These are phyloP conservation scores for Dunckerocampus dactyliophorus DNA, from an alignment of 2,113 vertebrate genomes.

Conservation along the genomic window DNA sequence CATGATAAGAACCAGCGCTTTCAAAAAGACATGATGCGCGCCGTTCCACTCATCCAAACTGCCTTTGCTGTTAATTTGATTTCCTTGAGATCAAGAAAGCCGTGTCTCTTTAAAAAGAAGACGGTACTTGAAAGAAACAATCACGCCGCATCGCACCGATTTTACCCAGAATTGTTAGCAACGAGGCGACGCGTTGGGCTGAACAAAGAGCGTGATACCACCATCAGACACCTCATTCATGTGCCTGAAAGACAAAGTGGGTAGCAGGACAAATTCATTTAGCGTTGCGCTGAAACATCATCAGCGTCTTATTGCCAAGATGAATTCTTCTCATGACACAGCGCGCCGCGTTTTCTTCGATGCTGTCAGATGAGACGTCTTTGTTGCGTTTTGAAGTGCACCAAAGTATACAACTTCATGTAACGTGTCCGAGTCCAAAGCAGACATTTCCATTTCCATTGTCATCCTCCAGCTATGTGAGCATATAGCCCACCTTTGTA, in stretches of 20 bases:
- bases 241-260: conserved; percentile 67
- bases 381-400: no score
- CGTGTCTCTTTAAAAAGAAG: background rate
- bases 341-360: conserved; percentile 11
- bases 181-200: conserved; percentile 31
- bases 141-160: background rate
- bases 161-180: background rate
- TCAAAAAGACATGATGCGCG: background rate
- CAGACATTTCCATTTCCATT: no score
- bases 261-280: conserved; percentile 71
- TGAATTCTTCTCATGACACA: conserved; percentile 64
- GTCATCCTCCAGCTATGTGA: no score
- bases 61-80: background rate
- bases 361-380: no score
- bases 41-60: background rate
- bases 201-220: conserved; percentile 65
- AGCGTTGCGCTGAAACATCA: conserved; percentile 62
- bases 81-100: background rate
- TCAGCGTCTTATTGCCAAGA: conserved; percentile 63
- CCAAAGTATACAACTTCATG: no score
- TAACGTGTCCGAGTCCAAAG: no score
- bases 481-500: no score
- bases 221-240: conserved; percentile 68
- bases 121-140: background rate
- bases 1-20: background rate